Base-by-base conservation (phyloP, 1,140 invertebrate genomes). In the Habropoda laboriosa region DNA sequence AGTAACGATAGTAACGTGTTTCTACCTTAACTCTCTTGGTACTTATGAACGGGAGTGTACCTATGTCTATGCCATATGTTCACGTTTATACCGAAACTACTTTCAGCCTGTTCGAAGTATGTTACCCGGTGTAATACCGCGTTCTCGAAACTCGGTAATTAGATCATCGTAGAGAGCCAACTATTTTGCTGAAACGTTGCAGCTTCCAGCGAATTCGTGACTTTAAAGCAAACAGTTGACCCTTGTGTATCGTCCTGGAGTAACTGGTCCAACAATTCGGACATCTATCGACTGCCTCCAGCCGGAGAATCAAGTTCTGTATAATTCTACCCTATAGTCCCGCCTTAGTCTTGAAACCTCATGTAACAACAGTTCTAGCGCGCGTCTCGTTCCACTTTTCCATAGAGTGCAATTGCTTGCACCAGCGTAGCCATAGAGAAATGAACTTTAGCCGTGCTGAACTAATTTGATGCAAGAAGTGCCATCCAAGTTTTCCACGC, bases 241-340 rank as follows among this genome's bases (percentile, higher is more conserved):
- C 51, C 13, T 12, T 51, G 71, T 45, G 27, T 76, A 67, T 57
- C 47, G 38, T 45, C 38, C 49, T 35, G 8, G 51, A 45, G 63
- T 32, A 67, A 76, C 63, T 76, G 40, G 66, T 13, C 53, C 53
- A 78, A 60, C 64, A 78, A 70, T 78, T 70, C 55, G 66, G 66
- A 78, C 75, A 47, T 27, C 53, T 58, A 78, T 71, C 51, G 75
- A 55, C 53, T 61, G 18, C 21, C 57, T 58, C 18, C 21, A 38
- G 12, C 42, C 40, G 12, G 57, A 24, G 32, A 58, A 49, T 61
- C 49, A 63, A 76, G 63, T 35, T 27, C 63, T 38, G 61, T 68
- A 68, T 68, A 55, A 76, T 67, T 76, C 38, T 32, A 16, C 16
- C n/a, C n/a, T n/a, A n/a, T n/a, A n/a, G 32, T 24, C 38, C 24